A percentile compares a stretch with the other conserved stretches of the same genome.
phyloP scores from a whole-genome alignment of 2,888 invertebrate species.

The Pycnomerus fuliginosus region DNA sequence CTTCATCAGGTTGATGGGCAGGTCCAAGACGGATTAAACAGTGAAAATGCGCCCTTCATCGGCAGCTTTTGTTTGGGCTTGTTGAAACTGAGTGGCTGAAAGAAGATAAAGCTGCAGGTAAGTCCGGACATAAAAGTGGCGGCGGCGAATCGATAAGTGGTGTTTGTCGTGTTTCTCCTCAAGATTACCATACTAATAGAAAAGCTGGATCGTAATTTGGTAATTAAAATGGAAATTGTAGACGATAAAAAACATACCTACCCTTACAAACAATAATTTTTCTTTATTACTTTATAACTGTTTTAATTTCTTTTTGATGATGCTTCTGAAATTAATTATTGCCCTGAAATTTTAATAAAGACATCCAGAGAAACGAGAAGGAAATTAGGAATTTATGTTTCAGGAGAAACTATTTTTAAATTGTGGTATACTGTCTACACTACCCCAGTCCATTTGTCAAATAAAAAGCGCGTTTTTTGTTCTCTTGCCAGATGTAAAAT shows the following conservation, averaged over 20 bases:
- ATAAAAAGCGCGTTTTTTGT: conserved; percentile 38
- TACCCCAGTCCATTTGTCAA: conserved; percentile 42
- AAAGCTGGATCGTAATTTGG: conserved; percentile 39
- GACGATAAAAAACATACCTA: conserved; percentile 39
- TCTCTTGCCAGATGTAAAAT: conserved; percentile 43
- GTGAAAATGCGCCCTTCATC: no score
- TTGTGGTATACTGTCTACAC: conserved; percentile 33
- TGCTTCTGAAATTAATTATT: conserved; percentile 39
- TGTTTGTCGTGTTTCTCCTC: conserved; percentile 23
- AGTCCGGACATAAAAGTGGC: conserved; percentile 15
- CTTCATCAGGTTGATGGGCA: no score
- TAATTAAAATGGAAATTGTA: conserved; percentile 43
- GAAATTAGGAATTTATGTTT: conserved; percentile 37
- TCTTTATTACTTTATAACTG: conserved; percentile 43
- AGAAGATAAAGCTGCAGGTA: no score
- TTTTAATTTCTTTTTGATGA: conserved; percentile 42
- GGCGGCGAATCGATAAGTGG: conserved; percentile 22
- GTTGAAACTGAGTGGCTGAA: no score
- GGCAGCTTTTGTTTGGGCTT: no score
- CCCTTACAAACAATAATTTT: conserved; percentile 40
- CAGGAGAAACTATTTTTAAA: conserved; percentile 42
- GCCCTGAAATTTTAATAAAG: conserved; percentile 34
- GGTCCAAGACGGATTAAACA: no score
- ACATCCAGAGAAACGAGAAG: conserved; percentile 23
- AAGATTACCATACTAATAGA: conserved; percentile 37